These are phyloP conservation scores for Chaenodraco wilsoni DNA, from an alignment of 2,797 vertebrate species.

Conservation along the genomic window DNA sequence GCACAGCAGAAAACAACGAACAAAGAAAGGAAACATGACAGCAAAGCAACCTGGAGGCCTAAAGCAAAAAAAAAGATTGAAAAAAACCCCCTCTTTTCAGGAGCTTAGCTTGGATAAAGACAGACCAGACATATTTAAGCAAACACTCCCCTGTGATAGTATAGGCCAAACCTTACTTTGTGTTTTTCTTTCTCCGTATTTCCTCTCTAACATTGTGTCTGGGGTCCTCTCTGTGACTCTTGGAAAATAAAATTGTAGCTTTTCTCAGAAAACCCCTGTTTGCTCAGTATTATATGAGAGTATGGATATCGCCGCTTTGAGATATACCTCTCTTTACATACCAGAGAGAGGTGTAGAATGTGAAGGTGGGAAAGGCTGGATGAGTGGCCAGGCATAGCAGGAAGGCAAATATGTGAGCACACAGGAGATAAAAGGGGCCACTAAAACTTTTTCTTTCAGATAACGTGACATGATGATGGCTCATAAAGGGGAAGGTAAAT, in stretches of 20 bases:
- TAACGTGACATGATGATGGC: constrained; percentile 64
- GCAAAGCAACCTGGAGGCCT: constrained; percentile 34
- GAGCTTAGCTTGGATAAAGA: constrained; percentile 30
- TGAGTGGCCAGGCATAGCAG: constrained; percentile 41
- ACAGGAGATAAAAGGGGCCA: constrained; percentile 60
- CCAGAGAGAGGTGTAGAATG: constrained; percentile 21
- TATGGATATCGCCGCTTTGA: background rate
- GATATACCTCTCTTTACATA: constrained; percentile 36
- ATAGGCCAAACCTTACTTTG: constrained; percentile 24
- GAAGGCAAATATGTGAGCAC: constrained; percentile 63
- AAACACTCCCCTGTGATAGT: constrained; percentile 40
- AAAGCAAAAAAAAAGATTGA: background rate
- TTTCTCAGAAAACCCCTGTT: constrained; percentile 31
- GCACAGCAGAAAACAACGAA: constrained; percentile 40
- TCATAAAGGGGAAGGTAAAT: constrained; percentile 71
- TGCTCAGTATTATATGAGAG: constrained; percentile 25
- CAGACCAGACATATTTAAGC: constrained; percentile 40
- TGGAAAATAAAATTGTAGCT: constrained; percentile 43
- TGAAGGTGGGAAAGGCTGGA: constrained; percentile 32
- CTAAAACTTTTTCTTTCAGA: constrained; percentile 47
- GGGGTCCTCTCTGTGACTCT: constrained; percentile 41
- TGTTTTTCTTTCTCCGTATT: constrained; percentile 25
- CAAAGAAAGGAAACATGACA: constrained; percentile 46
- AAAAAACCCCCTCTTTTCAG: background rate
- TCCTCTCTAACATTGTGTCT: constrained; percentile 20